These are phyloP conservation scores for Onychomys arenicola DNA, from an alignment of 2,797 vertebrate genomes.

Conservation along the genomic window DNA sequence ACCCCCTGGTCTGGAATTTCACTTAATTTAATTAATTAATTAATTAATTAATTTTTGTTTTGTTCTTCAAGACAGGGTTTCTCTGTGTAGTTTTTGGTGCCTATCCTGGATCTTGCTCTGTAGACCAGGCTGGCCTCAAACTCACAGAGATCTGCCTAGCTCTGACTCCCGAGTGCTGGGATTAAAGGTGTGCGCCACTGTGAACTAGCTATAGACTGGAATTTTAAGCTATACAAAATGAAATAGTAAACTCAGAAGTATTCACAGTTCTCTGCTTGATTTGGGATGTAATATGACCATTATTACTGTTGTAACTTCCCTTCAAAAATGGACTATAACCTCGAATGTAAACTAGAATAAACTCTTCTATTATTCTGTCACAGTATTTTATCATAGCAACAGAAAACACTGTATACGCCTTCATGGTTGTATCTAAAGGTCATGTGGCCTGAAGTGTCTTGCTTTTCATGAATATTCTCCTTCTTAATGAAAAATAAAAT, in stretches of 20 bases:
- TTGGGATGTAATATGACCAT: neutral
- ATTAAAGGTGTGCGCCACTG: too few species aligned
- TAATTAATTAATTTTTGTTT: too few species aligned
- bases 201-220: fast-evolving
- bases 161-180: too few species aligned
- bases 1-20: too few species aligned
- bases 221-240: neutral
- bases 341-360: neutral
- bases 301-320: neutral
- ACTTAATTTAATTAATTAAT: neutral
- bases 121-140: too few species aligned
- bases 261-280: neutral
- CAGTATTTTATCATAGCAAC: neutral
- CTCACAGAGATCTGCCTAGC: too few species aligned
- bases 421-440: neutral
- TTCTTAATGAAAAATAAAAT: neutral
- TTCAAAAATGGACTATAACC: neutral
- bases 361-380: neutral
- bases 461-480: neutral
- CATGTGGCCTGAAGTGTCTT: neutral
- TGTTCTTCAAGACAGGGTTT: too few species aligned
- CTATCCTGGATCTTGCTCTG: too few species aligned
- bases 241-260: neutral
- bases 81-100: too few species aligned
- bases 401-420: neutral